Evolutionary conservation across 2,888 invertebrate genomes (phyloP), one percentile per base, ranked within the genome.

Genomic region (Eupeodes luniger): DNA sequence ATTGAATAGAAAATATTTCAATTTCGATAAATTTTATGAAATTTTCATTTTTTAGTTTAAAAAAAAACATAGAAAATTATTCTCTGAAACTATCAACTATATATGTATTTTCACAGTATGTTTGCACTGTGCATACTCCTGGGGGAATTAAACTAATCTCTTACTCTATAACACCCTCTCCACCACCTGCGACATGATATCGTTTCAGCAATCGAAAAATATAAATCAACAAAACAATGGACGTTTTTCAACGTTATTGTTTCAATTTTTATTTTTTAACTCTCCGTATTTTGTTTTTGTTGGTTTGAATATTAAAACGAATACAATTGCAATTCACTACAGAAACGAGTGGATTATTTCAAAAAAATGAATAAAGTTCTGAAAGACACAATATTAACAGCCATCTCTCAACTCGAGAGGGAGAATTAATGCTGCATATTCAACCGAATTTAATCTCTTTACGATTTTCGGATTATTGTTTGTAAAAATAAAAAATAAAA

Each of bases 381-480:
- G 11, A 69, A 72, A 53, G 77, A 85, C 77, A 81, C 70, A 85
- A 69, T 64, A 64, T 70, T 64, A 72, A 77, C 85, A 75, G 34
- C 80, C 72, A 70, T 47, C 49, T 11, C 57, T 59, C 55, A n/a
- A 11, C 62, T 11, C 19, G 34, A 57, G 62, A 40, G 51, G 34
- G 80, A 49, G 51, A 27, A 27, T 27, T 27, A 27, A 27, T 27
- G 27, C 27, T 53, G 85, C 27, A 49, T 80, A 74, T 57, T 64
- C 75, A 19, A 49, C 66, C 40, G 62, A 16, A 47, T 75, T 88
- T 88, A 88, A 88, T 81, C 88, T 88, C 81, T 88, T 78, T 69
- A 88, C 88, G 81, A 85, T 88, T 88, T 88, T 81, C 74, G 78
- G 85, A 88, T 85, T 85, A 88, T 83, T 79, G 70, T 87, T 14